Base-by-base conservation (phyloP, 2,113 vertebrate genomes). In the Elephas maximus region DNA sequence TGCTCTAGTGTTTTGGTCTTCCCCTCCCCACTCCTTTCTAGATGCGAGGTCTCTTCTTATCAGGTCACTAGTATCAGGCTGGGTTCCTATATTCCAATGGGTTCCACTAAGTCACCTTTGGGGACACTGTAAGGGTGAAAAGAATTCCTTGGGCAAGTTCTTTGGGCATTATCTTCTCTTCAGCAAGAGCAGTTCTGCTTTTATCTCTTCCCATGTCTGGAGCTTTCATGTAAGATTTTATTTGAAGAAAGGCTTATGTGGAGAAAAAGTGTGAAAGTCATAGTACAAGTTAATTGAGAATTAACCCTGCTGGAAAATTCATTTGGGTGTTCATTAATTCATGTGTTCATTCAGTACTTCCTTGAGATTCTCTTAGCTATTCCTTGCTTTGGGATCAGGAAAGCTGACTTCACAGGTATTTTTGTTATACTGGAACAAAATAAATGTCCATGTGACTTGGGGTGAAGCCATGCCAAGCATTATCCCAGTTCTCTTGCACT, bases 341-440 rank as follows among this genome's bases (percentile, higher is more conserved):
- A 30, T 51, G 14, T 1, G n/a, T 81, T 83, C 71, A 60, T 2
- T 71, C 37, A 85, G 48, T 20, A 20, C 11, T 92, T 81, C 57
- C 77, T 8, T 82, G 44, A 76, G 21, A 8, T 12, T 76, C 21
- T 87, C 60, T 78, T 37, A 78, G 63, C 17, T 88, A 37, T 74
- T 95, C 17, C 69, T 73, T 90, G 77, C 51, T 95, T 85, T 51
- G 62, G 4, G 24, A 9, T 84, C 78, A 93, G 44, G 37, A 90
- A 1, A 84, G 41, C 44, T 84, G 51, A 44, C 33, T 93, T 92
- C 24, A 18, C 23, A 18, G 30, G 2, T 65, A 41, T 67, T 33
- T 53, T 97, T 48, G 44, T 53, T 73, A 8, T 63, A 80, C 86
- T 88, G 81, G 79, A 84, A 78, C 37, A 77, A 98, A 91, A 90